Evolutionary conservation across 2,888 invertebrate species (phyloP).

Genomic region (Cantharis rufa): DNA sequence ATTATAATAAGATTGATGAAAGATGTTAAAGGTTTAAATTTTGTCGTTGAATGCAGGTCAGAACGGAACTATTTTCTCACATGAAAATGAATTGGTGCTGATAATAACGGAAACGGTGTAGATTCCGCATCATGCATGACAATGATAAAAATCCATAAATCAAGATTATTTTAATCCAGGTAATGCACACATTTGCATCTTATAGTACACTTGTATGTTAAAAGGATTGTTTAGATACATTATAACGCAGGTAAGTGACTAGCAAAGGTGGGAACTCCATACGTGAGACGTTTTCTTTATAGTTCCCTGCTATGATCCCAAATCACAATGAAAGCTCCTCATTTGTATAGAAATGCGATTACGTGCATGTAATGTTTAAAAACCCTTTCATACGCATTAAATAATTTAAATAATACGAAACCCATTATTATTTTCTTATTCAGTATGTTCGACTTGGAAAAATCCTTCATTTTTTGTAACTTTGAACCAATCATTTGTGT

Average conservation of each 20-base stretch:
- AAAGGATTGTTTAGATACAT: constrained; percentile 31
- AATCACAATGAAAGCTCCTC: constrained; percentile 5
- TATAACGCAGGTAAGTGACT: constrained; percentile 26
- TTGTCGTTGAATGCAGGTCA: not conserved
- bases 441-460: not conserved
- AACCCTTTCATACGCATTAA: not conserved
- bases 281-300: constrained; percentile 18
- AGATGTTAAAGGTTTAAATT: not conserved
- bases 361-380: constrained; percentile 15
- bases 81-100: not conserved
- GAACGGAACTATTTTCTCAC: constrained; percentile 13
- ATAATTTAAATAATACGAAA: not conserved
- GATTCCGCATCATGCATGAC: constrained; percentile 9
- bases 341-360: constrained; percentile 16
- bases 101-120: constrained; percentile 21
- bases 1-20: not conserved
- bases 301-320: constrained; percentile 20
- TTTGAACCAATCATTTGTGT: not conserved
- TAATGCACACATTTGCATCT: constrained; percentile 30
- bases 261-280: constrained; percentile 22
- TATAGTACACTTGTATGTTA: constrained; percentile 27
- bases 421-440: not conserved
- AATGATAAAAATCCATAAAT: constrained; percentile 31
- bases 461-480: not conserved
- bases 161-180: constrained; percentile 33